Percentiles rank a stretch among this genome's conserved stretches.
phyloP scores from a whole-genome alignment of 2,113 vertebrate genomes.

The Hepsetus odoe region DNA sequence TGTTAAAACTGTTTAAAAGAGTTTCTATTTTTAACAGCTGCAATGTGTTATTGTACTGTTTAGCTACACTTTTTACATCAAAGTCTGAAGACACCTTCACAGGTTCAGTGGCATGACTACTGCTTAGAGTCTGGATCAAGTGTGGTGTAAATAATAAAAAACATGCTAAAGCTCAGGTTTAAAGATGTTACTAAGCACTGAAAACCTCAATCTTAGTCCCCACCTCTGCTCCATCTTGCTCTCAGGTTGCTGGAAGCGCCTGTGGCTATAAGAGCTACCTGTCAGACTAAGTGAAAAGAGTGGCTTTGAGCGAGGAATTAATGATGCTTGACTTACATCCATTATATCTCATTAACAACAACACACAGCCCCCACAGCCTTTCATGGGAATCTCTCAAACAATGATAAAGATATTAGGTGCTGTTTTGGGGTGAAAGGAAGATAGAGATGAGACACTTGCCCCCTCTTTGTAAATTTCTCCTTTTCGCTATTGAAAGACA shows the following conservation, averaged over 20 bases:
- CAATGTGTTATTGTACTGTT: too few relatives aligned
- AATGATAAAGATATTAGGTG: constrained; percentile 47
- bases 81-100: not conserved
- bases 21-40: too few relatives aligned
- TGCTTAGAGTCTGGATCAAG: constrained; percentile 1
- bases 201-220: constrained; percentile 47
- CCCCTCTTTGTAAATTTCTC: constrained; percentile 25
- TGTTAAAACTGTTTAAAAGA: too few relatives aligned
- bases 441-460: constrained; percentile 25
- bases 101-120: not conserved
- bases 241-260: constrained; percentile 51
- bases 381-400: constrained; percentile 31
- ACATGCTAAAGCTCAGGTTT: not conserved
- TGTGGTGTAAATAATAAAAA: constrained; percentile 23
- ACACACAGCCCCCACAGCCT: constrained; percentile 30
- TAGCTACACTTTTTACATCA: not conserved
- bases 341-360: constrained; percentile 62
- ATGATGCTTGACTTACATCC: constrained; percentile 65
- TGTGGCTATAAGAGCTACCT: constrained; percentile 57
- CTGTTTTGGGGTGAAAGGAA: constrained; percentile 37
- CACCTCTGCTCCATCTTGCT: constrained; percentile 60
- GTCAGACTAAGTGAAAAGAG: constrained; percentile 46
- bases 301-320: constrained; percentile 57
- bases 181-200: not conserved
- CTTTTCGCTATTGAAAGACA: not conserved